Evolutionary conservation across 2,888 invertebrate species (phyloP).

Genomic region (Ornithoptera alexandrae): DNA sequence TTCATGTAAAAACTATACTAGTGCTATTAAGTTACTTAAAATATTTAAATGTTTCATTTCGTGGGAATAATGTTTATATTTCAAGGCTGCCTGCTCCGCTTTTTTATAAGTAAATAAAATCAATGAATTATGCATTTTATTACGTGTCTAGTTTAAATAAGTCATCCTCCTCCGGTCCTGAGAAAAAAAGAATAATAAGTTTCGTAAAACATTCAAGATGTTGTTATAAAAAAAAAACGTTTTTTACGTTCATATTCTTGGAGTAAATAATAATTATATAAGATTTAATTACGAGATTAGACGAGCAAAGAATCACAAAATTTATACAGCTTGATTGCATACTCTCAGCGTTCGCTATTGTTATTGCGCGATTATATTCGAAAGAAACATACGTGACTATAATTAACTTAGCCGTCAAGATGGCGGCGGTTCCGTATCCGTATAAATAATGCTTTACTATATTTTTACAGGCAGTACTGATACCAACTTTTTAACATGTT

Average conservation of each 20-base stretch:
- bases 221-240: no score
- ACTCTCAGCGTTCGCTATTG: constrained; percentile 3
- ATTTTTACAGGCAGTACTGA: constrained; percentile 15
- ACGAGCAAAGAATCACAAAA: constrained; percentile 6
- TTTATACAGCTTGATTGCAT: not conserved
- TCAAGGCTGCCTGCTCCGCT: not conserved
- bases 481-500: not conserved
- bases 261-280: not conserved
- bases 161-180: not conserved
- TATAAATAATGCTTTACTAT: constrained; percentile 15
- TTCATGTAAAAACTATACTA: no score
- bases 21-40: no score
- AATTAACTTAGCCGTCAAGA: constrained; percentile 20
- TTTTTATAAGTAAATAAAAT: not conserved
- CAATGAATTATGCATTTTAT: not conserved
- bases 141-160: not conserved
- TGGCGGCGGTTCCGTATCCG: constrained; percentile 19
- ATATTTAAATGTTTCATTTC: not conserved
- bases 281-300: constrained; percentile 22
- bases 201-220: no score
- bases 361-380: constrained; percentile 12
- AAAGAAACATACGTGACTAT: constrained; percentile 17
- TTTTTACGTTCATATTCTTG: no score
- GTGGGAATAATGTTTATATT: constrained; percentile 1
- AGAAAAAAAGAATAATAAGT: no score